Percentiles rank a stretch among this genome's conserved stretches.
Evolutionary conservation across 2,888 invertebrate species (phyloP).

Genomic region (Acleris emargana): DNA sequence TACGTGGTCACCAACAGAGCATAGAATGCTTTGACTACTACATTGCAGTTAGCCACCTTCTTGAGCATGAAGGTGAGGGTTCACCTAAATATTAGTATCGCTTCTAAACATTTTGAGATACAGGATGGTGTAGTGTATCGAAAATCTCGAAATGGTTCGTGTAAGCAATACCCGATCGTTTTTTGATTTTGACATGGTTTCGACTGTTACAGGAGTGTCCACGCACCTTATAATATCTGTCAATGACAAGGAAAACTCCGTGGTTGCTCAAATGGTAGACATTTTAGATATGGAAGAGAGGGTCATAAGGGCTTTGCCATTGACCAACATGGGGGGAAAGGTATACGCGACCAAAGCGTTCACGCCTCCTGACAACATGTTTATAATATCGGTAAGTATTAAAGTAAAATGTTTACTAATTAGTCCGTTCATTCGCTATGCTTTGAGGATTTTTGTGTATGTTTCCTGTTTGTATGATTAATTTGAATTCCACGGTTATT

Average conservation of each 20-base stretch:
- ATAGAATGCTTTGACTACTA: too few species aligned
- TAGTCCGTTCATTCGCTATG: too few species aligned
- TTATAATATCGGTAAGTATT: slow-evolving; percentile 30
- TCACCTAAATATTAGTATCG: too few species aligned
- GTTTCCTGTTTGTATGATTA: background rate
- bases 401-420: too few species aligned
- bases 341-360: slow-evolving; percentile 22
- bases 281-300: slow-evolving; percentile 19
- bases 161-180: too few species aligned
- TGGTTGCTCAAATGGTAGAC: slow-evolving; percentile 8
- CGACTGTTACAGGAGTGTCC: background rate
- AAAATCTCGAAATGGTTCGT: too few species aligned
- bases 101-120: too few species aligned
- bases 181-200: background rate
- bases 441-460: background rate
- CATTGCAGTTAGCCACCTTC: too few species aligned
- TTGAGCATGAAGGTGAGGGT: too few species aligned
- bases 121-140: too few species aligned
- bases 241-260: slow-evolving; percentile 14
- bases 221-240: slow-evolving; percentile 17
- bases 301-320: slow-evolving; percentile 2
- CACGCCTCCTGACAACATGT: slow-evolving; percentile 17
- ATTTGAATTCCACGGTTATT: too few species aligned
- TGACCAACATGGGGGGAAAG: background rate
- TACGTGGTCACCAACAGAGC: too few species aligned